phyloP scores from a whole-genome alignment of 2,888 invertebrate genomes.

The Yponomeuta cagnagella region DNA sequence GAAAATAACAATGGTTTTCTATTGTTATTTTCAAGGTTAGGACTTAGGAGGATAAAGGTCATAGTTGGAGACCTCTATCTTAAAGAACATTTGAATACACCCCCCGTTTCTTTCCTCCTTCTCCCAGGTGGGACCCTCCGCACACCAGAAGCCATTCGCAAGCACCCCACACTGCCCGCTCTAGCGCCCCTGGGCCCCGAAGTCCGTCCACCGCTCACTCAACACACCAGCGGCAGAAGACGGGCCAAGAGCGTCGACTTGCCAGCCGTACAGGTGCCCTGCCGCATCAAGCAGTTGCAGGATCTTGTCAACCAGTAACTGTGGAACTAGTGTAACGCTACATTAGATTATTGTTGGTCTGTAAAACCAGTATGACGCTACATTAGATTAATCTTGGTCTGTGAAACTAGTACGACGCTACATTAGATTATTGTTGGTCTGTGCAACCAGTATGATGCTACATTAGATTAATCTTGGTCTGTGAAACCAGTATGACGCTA shows the following conservation, averaged over 20 bases:
- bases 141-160: constrained; percentile 47
- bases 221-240: constrained; percentile 46
- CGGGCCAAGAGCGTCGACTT: constrained; percentile 64
- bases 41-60: too few species aligned
- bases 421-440: too few species aligned
- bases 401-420: constrained; percentile 22
- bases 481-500: constrained; percentile 22
- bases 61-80: too few species aligned
- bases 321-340: constrained; percentile 25
- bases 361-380: neutral
- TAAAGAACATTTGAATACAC: too few species aligned
- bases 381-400: neutral
- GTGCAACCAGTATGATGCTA: neutral
- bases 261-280: constrained; percentile 66
- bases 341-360: too few species aligned
- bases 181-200: constrained; percentile 41
- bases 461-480: neutral
- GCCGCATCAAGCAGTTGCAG: constrained; percentile 60
- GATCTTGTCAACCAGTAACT: constrained; percentile 26
- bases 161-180: constrained; percentile 51
- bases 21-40: too few species aligned
- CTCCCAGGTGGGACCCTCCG: constrained; percentile 44
- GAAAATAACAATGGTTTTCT: too few species aligned
- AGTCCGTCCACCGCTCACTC: constrained; percentile 31
- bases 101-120: neutral